Conservation (phyloP, 2,797 vertebrate species). For the Cuniculus paca region DNA sequence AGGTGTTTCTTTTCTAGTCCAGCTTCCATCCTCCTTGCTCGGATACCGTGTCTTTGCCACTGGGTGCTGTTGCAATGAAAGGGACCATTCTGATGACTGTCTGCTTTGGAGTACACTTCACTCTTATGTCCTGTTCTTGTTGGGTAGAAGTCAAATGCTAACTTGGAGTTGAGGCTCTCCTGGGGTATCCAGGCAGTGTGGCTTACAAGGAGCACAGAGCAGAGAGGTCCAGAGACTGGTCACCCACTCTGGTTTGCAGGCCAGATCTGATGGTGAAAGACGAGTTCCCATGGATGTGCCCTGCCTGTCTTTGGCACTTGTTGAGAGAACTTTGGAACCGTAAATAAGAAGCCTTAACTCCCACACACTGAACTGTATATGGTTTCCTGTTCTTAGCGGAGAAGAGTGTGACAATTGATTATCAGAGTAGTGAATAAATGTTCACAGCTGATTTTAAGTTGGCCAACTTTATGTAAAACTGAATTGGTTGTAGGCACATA, state of each 20-base stretch:
- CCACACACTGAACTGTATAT: constrained; percentile 73
- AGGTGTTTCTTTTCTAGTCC: neutral
- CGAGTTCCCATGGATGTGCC: constrained; percentile 77
- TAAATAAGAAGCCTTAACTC: constrained; percentile 76
- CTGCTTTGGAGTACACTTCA: neutral
- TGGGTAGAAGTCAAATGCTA: neutral
- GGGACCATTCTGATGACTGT: neutral
- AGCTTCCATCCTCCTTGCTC: neutral
- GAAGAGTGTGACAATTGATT: constrained; percentile 81
- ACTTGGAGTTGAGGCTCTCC: constrained; percentile 9
- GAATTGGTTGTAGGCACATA: constrained; percentile 24
- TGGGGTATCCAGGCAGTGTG: neutral
- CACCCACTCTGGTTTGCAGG: neutral
- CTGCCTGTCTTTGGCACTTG: constrained; percentile 68
- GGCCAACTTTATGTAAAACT: constrained; percentile 70
- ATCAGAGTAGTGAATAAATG: constrained; percentile 71
- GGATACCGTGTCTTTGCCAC: neutral
- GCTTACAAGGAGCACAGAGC: neutral
- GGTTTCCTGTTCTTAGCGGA: constrained; percentile 76
- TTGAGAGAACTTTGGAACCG: constrained; percentile 75
- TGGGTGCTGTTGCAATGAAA: neutral
- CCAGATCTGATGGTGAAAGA: neutral
- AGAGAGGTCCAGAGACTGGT: neutral
- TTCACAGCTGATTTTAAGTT: constrained; percentile 82
- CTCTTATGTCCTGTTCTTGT: neutral